Percentiles rank a stretch among this genome's conserved stretches.
These are phyloP conservation scores for Parnassius orleans DNA, from an alignment of 2,888 invertebrate genomes.

Conservation along the genomic window DNA sequence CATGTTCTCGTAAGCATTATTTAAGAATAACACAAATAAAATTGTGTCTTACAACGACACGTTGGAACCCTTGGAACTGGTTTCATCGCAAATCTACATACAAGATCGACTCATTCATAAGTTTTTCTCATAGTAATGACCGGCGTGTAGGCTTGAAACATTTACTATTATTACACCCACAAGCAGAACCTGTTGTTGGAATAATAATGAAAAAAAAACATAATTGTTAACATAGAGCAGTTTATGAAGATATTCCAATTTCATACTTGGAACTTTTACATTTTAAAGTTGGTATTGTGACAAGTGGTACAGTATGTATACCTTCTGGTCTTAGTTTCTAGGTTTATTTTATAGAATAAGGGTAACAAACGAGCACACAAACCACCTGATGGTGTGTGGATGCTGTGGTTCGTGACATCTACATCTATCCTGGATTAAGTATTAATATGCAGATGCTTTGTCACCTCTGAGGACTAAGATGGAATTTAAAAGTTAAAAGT, in stretches of 20 bases:
- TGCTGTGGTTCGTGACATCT: too few species aligned
- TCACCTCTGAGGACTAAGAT: too few species aligned
- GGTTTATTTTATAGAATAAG: too few species aligned
- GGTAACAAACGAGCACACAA: too few species aligned
- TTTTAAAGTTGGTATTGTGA: neutral
- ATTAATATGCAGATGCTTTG: too few species aligned
- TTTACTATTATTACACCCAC: constrained; percentile 21
- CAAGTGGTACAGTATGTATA: neutral
- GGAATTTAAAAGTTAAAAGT: too few species aligned
- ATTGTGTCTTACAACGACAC: neutral
- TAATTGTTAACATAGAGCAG: constrained; percentile 18
- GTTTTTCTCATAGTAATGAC: constrained; percentile 16
- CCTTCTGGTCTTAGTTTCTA: too few species aligned
- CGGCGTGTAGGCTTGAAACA: constrained; percentile 19
- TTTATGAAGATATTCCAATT: neutral
- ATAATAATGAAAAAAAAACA: constrained; percentile 21
- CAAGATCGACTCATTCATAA: constrained; percentile 25
- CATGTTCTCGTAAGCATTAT: constrained; percentile 9
- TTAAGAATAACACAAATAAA: neutral
- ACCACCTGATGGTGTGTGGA: too few species aligned
- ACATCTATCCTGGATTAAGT: too few species aligned
- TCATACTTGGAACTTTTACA: neutral
- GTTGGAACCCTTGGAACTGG: constrained; percentile 9
- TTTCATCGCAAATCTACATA: constrained; percentile 17
- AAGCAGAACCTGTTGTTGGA: constrained; percentile 13